Evolutionary conservation across 1,140 invertebrate species (phyloP).

Genomic region (Plutomurus gul): DNA sequence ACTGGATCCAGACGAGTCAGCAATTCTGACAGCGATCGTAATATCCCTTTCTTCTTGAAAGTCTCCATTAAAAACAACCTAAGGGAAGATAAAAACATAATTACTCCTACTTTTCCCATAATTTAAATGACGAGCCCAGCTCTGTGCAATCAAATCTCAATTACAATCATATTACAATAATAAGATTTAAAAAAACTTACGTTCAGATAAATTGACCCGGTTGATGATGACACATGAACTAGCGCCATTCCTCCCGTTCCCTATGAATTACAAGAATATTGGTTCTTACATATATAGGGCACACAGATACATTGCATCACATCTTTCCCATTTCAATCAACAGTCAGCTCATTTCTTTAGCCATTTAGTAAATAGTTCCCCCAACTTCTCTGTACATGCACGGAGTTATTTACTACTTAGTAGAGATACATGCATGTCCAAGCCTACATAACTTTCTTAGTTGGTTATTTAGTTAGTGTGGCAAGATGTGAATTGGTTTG

Average conservation of each 20-base stretch:
- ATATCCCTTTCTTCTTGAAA: constrained; percentile 72
- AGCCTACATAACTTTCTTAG: too few species aligned
- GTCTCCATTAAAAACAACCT: constrained; percentile 80
- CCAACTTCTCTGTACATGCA: background rate
- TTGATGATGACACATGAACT: constrained; percentile 74
- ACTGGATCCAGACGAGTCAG: constrained; percentile 63
- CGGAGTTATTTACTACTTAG: background rate
- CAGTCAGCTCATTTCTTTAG: constrained; percentile 4
- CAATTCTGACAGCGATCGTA: constrained; percentile 70
- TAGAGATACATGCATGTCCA: too few species aligned
- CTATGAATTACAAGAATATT: constrained; percentile 14
- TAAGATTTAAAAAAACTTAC: too few species aligned
- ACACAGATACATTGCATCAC: background rate
- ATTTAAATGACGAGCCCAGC: too few species aligned
- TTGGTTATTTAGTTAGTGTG: too few species aligned
- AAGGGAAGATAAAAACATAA: too few species aligned
- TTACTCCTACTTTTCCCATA: too few species aligned
- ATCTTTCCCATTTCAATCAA: constrained; percentile 27
- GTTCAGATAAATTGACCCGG: constrained; percentile 78
- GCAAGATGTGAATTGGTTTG: too few species aligned
- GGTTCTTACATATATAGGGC: background rate
- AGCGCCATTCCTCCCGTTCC: constrained; percentile 82
- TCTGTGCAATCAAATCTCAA: too few species aligned
- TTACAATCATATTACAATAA: too few species aligned
- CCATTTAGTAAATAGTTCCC: background rate